Evolutionary conservation across 2,888 invertebrate species (phyloP), one percentile per base, ranked within the genome.

Genomic region (Drosophila emarginata): DNA sequence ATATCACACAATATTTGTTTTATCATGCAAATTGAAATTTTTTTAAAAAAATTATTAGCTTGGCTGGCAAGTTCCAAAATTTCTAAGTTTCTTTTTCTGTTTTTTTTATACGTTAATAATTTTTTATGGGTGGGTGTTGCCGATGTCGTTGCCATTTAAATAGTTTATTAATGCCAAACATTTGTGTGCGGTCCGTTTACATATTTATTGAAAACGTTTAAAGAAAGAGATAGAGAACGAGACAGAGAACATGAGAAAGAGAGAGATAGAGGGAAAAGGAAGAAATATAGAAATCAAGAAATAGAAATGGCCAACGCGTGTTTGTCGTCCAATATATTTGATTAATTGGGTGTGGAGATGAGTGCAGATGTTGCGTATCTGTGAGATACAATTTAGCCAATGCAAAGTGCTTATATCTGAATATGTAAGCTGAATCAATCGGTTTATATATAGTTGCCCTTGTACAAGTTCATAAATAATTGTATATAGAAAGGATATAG

Each of bases 281-380:
- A 11, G 21, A 11, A 11, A 21, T 4, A 45, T 45, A 65, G 68
- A 15, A 50, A 50, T 23, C 28, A 4, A 21, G 37, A 72, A 73
- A 77, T 76, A 67, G 74, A 70, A 77, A 71, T 64, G 69, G 58
- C 26, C 69, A 76, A 56, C 79, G 86, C 67, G 74, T 79, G 69
- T 65, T 64, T 69, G 67, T 84, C 76, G 77, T 73, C 77, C 53
- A 45, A 59, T 51, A 62, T 50, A 26, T 37, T 32, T 77, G 80
- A 88, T 81, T 86, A 75, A 86, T 83, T 54, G 56, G 63, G 67
- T 67, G 64, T 56, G 52, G 53, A 65, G 66, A 61, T 28, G 57
- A 50, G 32, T 66, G 51, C 84, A 83, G 74, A 68, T 82, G 71
- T 61, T 61, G 59, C 52, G 50, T 54, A 77, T 64, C 67, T 61